A percentile compares a stretch with the other conserved stretches of the same genome.
Evolutionary conservation across 2,113 vertebrate genomes (phyloP).

Genomic region (Sclerurus mexicanus): DNA sequence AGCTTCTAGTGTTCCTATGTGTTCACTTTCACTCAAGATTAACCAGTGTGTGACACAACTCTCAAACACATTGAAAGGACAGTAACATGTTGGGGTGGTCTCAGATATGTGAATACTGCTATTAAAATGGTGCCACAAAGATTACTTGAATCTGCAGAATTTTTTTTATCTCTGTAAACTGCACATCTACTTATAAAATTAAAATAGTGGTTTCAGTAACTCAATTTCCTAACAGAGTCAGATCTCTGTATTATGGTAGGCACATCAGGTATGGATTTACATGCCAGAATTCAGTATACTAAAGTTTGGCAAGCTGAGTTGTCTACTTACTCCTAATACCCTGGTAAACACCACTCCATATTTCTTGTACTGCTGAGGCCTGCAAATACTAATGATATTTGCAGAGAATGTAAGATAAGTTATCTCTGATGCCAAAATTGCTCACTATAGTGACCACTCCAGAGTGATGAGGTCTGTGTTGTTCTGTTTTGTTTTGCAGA

Average conservation of each 20-base stretch:
- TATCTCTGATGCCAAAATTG: neutral
- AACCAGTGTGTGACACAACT: neutral
- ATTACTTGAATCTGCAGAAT: neutral
- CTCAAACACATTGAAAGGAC: neutral
- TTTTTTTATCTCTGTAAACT: neutral
- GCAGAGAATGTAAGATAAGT: neutral
- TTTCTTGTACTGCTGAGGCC: neutral
- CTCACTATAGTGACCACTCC: neutral
- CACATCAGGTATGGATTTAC: neutral
- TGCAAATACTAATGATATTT: neutral
- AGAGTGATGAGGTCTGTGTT: neutral
- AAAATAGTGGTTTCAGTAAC: neutral
- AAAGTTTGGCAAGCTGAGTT: neutral
- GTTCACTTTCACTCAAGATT: neutral
- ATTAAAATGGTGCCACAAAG: neutral
- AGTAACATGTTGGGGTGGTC: neutral
- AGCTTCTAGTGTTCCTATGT: neutral
- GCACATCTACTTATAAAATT: neutral
- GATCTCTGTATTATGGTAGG: neutral
- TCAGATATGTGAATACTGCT: neutral
- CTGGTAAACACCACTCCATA: neutral
- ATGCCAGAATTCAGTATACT: neutral
- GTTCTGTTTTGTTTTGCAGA: neutral
- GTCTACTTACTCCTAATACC: neutral
- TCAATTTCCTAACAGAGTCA: neutral